A percentile compares a stretch with the other conserved stretches of the same genome.
These are phyloP conservation scores for Otus sunia DNA, from an alignment of 2,113 vertebrate species.

Conservation along the genomic window DNA sequence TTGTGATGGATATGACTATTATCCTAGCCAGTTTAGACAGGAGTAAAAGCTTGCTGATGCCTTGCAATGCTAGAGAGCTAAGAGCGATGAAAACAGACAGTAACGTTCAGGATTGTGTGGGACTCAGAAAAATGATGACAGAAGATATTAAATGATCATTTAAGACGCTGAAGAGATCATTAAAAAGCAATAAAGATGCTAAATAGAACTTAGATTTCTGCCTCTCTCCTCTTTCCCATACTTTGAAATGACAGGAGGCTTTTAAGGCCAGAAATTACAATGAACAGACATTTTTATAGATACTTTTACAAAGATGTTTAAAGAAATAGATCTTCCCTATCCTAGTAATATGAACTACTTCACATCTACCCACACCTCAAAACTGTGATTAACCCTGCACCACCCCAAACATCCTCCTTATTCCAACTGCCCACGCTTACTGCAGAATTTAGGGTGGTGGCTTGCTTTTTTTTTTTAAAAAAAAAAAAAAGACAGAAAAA, in stretches of 20 bases:
- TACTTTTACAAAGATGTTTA: neutral
- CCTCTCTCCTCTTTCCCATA: neutral
- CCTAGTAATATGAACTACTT: neutral
- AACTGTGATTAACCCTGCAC: neutral
- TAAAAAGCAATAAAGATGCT: constrained; percentile 38
- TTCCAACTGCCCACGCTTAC: neutral
- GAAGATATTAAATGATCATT: constrained; percentile 40
- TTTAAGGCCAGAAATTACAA: constrained; percentile 35
- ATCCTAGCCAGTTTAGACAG: neutral
- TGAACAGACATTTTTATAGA: neutral
- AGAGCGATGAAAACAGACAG: neutral
- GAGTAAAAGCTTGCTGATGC: constrained; percentile 10
- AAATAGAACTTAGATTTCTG: constrained; percentile 21
- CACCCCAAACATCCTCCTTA: neutral
- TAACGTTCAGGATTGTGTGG: neutral
- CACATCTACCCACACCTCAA: neutral
- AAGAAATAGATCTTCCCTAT: constrained; percentile 4
- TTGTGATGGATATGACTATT: neutral
- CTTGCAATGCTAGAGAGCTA: neutral
- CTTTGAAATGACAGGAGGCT: neutral
- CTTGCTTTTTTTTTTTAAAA: no score
- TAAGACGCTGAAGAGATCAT: neutral
- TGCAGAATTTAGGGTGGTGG: neutral
- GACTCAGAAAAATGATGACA: constrained; percentile 2
- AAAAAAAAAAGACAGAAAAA: neutral